A percentile compares a stretch with the other conserved stretches of the same genome.
Conservation (phyloP, 2,888 invertebrate species). For the Hirtodrosophila trivittata region DNA sequence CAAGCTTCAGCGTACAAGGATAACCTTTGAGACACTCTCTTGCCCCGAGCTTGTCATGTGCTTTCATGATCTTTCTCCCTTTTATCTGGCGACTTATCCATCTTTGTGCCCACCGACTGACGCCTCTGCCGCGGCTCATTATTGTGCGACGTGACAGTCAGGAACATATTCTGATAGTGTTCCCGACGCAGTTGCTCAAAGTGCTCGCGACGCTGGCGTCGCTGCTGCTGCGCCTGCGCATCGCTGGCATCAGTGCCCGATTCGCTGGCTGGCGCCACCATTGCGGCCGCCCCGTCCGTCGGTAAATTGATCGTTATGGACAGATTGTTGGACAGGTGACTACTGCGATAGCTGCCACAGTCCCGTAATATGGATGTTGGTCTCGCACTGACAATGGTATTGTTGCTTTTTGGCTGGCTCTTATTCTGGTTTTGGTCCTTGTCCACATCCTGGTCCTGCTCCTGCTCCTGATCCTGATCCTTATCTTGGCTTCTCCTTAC, state of each 20-base stretch:
- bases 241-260: conserved; percentile 32
- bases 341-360: conserved; percentile 37
- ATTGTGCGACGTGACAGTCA: neutral
- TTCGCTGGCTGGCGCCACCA: neutral
- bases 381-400: neutral
- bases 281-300: too few species aligned
- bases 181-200: conserved; percentile 58
- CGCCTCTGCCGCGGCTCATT: too few species aligned
- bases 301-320: conserved; percentile 50
- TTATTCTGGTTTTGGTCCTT: too few species aligned
- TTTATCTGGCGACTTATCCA: neutral
- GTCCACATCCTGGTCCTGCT: too few species aligned
- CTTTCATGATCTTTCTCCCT: too few species aligned
- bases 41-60: too few species aligned
- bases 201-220: conserved; percentile 27
- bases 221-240: conserved; percentile 27
- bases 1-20: too few species aligned
- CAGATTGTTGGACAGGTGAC: conserved; percentile 13
- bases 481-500: too few species aligned
- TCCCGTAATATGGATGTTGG: conserved; percentile 36
- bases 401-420: neutral
- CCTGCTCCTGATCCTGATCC: too few species aligned
- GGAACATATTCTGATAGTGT: conserved; percentile 58
- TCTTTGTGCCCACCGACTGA: too few species aligned
- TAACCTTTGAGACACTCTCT: too few species aligned